A percentile compares a stretch with the other conserved stretches of the same genome.
These are phyloP conservation scores for Parnassius apollo DNA, from an alignment of 2,888 invertebrate genomes.

Conservation along the genomic window DNA sequence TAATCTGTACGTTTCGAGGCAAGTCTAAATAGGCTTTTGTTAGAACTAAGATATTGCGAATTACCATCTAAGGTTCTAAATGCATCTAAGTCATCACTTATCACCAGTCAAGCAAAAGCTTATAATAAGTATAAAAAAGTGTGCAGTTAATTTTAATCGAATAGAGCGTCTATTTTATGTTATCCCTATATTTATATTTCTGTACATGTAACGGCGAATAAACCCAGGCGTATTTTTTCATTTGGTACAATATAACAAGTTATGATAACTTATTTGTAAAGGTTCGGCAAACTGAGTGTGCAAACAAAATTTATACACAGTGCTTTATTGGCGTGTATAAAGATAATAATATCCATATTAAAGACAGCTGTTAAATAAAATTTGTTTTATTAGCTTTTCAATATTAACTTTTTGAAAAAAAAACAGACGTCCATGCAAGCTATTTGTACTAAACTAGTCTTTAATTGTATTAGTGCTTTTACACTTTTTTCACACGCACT, in stretches of 20 bases:
- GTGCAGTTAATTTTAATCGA: no score
- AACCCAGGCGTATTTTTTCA: conserved; percentile 59
- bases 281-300: conserved; percentile 53
- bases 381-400: background rate
- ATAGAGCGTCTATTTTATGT: conserved; percentile 15
- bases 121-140: no score
- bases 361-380: conserved; percentile 22
- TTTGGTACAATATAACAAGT: conserved; percentile 54
- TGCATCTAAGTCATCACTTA: no score
- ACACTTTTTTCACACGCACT: no score
- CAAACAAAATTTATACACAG: conserved; percentile 52
- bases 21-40: no score
- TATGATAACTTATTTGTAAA: conserved; percentile 65
- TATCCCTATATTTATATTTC: conserved; percentile 38
- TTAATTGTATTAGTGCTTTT: no score
- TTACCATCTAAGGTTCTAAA: no score
- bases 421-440: no score
- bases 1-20: no score
- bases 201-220: conserved; percentile 51
- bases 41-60: no score
- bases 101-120: no score
- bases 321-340: conserved; percentile 15
- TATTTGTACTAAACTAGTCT: no score
- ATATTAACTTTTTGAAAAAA: background rate
- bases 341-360: conserved; percentile 10